Conservation (phyloP, 1,140 invertebrate species). For the Drosophila lini region DNA sequence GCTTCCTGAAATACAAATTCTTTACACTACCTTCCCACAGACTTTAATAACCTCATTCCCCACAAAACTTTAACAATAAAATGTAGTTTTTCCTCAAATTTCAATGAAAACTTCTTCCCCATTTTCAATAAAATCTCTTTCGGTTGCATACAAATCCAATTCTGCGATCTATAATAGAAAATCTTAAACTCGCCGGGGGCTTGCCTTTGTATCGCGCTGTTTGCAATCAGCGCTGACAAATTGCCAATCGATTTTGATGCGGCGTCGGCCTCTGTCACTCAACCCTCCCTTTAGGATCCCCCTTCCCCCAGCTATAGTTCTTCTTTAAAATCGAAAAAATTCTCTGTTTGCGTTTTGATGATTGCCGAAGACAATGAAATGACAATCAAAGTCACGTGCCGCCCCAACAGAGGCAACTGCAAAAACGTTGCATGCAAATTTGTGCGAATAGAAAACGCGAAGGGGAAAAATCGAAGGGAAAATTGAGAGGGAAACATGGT, state of each 20-base stretch:
- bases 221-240: constrained; percentile 59
- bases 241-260: constrained; percentile 60
- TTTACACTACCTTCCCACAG: neutral
- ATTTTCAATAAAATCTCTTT: constrained; percentile 30
- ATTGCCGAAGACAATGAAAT: constrained; percentile 79
- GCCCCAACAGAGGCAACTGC: constrained; percentile 54
- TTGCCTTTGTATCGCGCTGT: constrained; percentile 20
- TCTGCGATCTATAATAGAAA: constrained; percentile 32
- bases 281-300: neutral
- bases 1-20: neutral
- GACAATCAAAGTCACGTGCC: constrained; percentile 80
- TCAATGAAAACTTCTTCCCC: neutral
- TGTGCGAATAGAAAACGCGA: constrained; percentile 12
- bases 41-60: too few species aligned
- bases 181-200: constrained; percentile 10
- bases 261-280: constrained; percentile 20
- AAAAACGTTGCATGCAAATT: constrained; percentile 69
- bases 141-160: constrained; percentile 15
- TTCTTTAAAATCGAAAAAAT: constrained; percentile 39
- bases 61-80: neutral
- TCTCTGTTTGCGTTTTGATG: constrained; percentile 65
- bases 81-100: neutral
- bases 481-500: neutral
- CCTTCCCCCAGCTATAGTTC: neutral
- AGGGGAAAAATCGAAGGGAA: neutral